Evolutionary conservation across 2,113 vertebrate genomes (phyloP).

Genomic region (Neolamprologus caudopunctatus): DNA sequence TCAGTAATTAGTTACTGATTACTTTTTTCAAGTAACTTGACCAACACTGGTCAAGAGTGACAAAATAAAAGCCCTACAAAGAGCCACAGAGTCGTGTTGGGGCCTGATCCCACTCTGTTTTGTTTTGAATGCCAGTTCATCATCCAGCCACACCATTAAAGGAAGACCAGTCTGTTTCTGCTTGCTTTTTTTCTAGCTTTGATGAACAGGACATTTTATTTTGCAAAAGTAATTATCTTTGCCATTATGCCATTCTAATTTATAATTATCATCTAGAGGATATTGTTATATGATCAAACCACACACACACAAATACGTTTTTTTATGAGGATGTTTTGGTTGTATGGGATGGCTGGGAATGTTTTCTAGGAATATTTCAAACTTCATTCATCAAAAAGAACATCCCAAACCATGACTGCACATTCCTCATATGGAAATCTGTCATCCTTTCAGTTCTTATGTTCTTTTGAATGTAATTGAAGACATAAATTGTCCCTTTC

Average conservation of each 20-base stretch:
- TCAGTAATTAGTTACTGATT: no score
- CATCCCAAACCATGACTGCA: background rate
- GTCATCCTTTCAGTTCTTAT: background rate
- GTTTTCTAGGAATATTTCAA: background rate
- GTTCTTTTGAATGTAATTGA: conserved; percentile 38
- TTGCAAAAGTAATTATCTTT: background rate
- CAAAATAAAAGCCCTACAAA: background rate
- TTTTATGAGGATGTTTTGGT: background rate
- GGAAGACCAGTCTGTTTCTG: background rate
- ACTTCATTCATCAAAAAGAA: background rate
- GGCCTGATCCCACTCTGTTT: background rate
- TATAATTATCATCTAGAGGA: background rate
- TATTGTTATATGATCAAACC: background rate
- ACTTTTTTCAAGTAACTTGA: no score
- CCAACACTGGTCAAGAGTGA: background rate
- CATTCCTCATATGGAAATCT: conserved; percentile 49
- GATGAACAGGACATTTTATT: background rate
- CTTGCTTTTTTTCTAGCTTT: background rate
- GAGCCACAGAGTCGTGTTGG: background rate
- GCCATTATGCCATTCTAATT: background rate
- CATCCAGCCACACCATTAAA: background rate
- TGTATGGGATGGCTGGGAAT: background rate
- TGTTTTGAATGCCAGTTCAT: background rate
- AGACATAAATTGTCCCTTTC: conserved; percentile 27
- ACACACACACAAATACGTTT: background rate